Conservation (phyloP, 2,888 invertebrate genomes). For the Pherbina coryleti region DNA sequence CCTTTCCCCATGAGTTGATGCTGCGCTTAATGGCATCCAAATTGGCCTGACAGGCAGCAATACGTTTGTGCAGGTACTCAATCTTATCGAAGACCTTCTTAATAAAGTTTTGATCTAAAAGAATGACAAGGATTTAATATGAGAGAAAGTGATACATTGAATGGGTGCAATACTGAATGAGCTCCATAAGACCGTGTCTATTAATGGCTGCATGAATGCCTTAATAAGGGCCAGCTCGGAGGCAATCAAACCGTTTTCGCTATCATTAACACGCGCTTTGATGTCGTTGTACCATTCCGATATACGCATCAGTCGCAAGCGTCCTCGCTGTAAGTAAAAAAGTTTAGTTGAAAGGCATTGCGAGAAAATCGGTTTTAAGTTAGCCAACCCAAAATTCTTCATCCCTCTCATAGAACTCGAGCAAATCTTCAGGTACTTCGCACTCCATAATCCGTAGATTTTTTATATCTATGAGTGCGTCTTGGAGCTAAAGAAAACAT, state of each 20-base stretch:
- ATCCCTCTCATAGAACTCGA: conserved; percentile 76
- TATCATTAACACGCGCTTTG: conserved; percentile 77
- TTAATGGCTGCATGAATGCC: conserved; percentile 76
- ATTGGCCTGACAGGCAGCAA: conserved; percentile 78
- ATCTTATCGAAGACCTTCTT: conserved; percentile 77
- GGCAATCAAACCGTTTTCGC: conserved; percentile 83
- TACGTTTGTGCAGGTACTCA: conserved; percentile 79
- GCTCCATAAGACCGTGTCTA: conserved; percentile 62
- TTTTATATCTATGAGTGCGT: conserved; percentile 84
- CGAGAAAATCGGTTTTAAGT: not conserved
- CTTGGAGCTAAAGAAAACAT: conserved; percentile 72
- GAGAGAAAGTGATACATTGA: not conserved
- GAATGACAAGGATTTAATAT: conserved; percentile 32
- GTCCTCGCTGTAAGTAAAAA: conserved; percentile 69
- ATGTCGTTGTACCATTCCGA: conserved; percentile 88
- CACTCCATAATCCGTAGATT: conserved; percentile 80
- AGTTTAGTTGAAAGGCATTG: not conserved
- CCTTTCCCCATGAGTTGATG: conserved; percentile 79
- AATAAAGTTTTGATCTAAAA: conserved; percentile 77
- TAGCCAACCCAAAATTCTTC: conserved; percentile 76
- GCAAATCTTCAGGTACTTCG: conserved; percentile 75
- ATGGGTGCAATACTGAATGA: conserved; percentile 49
- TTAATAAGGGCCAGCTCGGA: conserved; percentile 84
- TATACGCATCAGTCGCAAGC: conserved; percentile 74
- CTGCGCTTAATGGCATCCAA: conserved; percentile 72